These are phyloP conservation scores for Bedellia somnulentella DNA, from an alignment of 2,888 invertebrate species.

Conservation along the genomic window DNA sequence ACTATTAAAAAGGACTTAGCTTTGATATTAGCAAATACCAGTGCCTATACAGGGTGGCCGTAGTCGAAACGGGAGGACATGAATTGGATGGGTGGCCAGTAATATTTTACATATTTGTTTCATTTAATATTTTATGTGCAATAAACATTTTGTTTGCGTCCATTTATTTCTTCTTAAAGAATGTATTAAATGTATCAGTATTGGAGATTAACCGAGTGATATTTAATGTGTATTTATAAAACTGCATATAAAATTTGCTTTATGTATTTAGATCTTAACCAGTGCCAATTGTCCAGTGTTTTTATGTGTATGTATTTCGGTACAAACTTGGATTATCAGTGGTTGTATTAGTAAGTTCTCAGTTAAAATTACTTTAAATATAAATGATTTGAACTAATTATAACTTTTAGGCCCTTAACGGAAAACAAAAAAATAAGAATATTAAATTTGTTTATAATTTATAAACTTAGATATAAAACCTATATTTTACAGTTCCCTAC, in stretches of 20 bases:
- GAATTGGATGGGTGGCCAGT: slow-evolving; percentile 17
- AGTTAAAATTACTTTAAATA: too few species aligned
- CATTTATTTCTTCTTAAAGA: slow-evolving; percentile 26
- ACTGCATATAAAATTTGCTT: slow-evolving; percentile 21
- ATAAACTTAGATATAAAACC: too few species aligned
- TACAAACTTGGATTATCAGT: too few species aligned
- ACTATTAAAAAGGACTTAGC: slow-evolving; percentile 13
- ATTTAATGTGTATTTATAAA: slow-evolving; percentile 9
- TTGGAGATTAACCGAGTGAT: slow-evolving; percentile 3
- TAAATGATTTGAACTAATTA: too few species aligned
- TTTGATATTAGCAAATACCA: slow-evolving; percentile 48
- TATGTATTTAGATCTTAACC: slow-evolving; percentile 11
- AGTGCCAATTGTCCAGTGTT: slow-evolving; percentile 35
- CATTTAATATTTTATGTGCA: slow-evolving; percentile 34
- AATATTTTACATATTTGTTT: slow-evolving; percentile 10
- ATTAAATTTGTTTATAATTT: too few species aligned
- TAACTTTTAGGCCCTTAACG: too few species aligned
- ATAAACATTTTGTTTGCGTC: slow-evolving; percentile 57
- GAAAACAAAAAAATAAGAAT: too few species aligned
- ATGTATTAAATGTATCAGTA: slow-evolving; percentile 30
- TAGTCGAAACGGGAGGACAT: not conserved
- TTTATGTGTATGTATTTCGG: too few species aligned
- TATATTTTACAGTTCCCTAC: too few species aligned
- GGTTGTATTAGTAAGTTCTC: too few species aligned
- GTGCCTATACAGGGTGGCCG: slow-evolving; percentile 27